Evolutionary conservation across 2,113 vertebrate species (phyloP).

Genomic region (Eonycteris spelaea): DNA sequence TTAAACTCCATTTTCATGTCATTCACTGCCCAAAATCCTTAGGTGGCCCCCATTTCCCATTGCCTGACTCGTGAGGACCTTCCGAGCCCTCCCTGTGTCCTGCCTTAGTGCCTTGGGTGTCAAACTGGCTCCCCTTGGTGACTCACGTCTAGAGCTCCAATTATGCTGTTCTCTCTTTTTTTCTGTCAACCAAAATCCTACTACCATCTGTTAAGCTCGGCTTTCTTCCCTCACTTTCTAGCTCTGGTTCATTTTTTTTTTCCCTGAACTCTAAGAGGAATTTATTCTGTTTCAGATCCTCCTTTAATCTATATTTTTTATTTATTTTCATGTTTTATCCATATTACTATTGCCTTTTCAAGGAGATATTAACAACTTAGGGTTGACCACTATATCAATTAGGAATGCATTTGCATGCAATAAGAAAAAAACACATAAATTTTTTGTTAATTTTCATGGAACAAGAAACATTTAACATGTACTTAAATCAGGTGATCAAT

Average conservation of each 20-base stretch:
- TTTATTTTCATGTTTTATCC: neutral
- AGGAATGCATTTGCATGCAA: neutral
- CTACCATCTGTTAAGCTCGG: neutral
- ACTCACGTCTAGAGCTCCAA: neutral
- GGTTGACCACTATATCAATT: neutral
- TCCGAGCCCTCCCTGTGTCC: neutral
- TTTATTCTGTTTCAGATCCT: neutral
- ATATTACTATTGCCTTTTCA: neutral
- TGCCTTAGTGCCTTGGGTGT: neutral
- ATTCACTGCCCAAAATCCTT: neutral
- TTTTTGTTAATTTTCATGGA: neutral
- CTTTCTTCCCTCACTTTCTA: neutral
- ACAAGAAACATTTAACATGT: neutral
- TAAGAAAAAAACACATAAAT: neutral
- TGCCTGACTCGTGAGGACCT: neutral
- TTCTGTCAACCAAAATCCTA: neutral
- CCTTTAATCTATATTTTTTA: neutral
- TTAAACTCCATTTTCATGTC: neutral
- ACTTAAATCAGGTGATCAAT: neutral
- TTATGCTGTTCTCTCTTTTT: neutral
- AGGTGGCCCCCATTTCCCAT: neutral
- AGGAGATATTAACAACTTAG: neutral
- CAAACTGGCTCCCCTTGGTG: neutral
- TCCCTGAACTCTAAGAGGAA: neutral
- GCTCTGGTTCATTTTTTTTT: neutral